These are phyloP conservation scores for Notospermus geniculatus DNA, from an alignment of 1,140 invertebrate genomes.

Conservation along the genomic window DNA sequence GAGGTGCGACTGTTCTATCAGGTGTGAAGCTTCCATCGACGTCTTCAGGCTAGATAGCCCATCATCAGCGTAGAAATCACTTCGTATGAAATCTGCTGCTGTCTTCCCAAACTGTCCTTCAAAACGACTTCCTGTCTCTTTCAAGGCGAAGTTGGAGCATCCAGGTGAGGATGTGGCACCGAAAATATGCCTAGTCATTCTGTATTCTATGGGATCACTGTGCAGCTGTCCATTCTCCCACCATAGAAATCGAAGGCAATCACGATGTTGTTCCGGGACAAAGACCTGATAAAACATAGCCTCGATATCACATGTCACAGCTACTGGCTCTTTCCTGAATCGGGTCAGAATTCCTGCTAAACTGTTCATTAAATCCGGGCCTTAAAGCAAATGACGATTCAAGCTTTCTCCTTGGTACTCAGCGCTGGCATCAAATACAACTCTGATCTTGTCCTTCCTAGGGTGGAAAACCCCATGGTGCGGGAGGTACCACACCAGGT, in stretches of 20 bases:
- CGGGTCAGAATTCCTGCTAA: no score
- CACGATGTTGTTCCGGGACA: conserved; percentile 11
- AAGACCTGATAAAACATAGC: conserved; percentile 17
- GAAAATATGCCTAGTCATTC: conserved; percentile 26
- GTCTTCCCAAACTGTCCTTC: neutral
- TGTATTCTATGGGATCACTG: conserved; percentile 14
- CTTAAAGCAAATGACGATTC: no score
- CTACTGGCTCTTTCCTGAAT: no score
- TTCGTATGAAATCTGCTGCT: conserved; percentile 15
- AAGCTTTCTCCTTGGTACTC: no score
- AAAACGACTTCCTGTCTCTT: conserved; percentile 6
- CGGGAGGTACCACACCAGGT: no score
- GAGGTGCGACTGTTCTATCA: neutral
- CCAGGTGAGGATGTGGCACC: conserved; percentile 25
- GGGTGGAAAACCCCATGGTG: no score
- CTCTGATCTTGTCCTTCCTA: no score
- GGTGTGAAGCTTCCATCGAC: conserved; percentile 15
- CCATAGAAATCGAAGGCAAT: conserved; percentile 14
- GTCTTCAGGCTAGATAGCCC: conserved; percentile 14
- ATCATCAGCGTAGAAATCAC: conserved; percentile 29
- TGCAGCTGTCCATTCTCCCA: conserved; percentile 3
- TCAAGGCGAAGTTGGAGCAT: conserved; percentile 23
- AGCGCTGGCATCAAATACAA: no score
- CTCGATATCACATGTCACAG: no score
- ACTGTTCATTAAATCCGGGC: no score